These are phyloP conservation scores for Hycleus cichorii DNA, from an alignment of 1,140 invertebrate genomes.

Conservation along the genomic window DNA sequence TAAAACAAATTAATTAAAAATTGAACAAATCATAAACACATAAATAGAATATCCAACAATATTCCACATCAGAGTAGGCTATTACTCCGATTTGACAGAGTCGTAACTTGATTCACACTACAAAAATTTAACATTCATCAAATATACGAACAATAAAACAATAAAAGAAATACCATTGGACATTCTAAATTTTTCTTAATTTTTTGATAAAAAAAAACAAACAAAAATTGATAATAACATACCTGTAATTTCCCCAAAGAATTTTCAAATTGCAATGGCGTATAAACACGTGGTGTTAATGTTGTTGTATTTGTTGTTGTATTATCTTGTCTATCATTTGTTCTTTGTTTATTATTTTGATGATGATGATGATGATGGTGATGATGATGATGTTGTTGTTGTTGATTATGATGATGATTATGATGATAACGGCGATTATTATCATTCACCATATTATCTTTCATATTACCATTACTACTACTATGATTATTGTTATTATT, in stretches of 20 bases:
- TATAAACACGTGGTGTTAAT: constrained; percentile 54
- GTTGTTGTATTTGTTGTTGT: constrained; percentile 35
- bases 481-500: constrained; percentile 13
- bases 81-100: too few species aligned
- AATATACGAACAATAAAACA: not conserved
- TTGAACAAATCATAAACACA: too few species aligned
- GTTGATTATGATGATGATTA: too few species aligned
- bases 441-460: constrained; percentile 43
- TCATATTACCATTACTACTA: constrained; percentile 10
- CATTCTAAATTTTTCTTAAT: too few species aligned
- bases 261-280: constrained; percentile 83
- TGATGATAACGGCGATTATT: constrained; percentile 22
- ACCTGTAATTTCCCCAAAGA: constrained; percentile 77
- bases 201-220: not conserved
- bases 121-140: too few species aligned
- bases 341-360: constrained; percentile 38
- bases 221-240: constrained; percentile 5
- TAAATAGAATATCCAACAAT: too few species aligned
- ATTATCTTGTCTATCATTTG: constrained; percentile 44
- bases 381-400: constrained; percentile 24
- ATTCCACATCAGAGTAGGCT: too few species aligned
- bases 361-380: constrained; percentile 29
- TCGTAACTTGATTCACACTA: too few species aligned
- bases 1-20: too few species aligned
- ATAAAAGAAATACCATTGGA: too few species aligned